A percentile compares a stretch with the other conserved stretches of the same genome.
phyloP scores from a whole-genome alignment of 1,140 invertebrate species.

The Aphidius gifuensis region DNA sequence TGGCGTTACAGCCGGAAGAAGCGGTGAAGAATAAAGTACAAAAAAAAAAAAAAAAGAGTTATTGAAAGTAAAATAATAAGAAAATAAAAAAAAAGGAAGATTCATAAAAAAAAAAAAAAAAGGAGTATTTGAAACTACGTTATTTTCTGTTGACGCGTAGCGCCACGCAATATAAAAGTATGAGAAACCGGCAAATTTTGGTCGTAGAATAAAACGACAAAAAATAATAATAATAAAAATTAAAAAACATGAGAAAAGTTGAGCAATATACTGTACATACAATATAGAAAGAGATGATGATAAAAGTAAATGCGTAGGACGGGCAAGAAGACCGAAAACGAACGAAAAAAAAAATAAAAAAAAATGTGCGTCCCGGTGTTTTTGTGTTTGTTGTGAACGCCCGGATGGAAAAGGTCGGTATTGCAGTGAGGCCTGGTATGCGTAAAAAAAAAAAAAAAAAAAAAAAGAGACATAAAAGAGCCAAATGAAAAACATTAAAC shows the following conservation, averaged over 20 bases:
- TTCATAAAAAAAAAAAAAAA: too few species aligned
- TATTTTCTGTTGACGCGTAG: too few species aligned
- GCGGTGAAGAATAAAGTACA: not conserved
- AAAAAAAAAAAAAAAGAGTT: constrained; percentile 1
- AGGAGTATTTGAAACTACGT: too few species aligned
- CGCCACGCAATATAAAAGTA: too few species aligned
- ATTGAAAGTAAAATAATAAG: not conserved
- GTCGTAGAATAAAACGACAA: too few species aligned
- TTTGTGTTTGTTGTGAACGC: not conserved
- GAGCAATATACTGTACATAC: too few species aligned
- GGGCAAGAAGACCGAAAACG: not conserved
- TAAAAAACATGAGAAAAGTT: too few species aligned
- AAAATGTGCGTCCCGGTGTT: not conserved
- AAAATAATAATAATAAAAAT: too few species aligned
- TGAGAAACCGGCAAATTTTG: too few species aligned
- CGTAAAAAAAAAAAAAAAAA: constrained; percentile 7
- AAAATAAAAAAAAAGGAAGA: not conserved
- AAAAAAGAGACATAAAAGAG: not conserved
- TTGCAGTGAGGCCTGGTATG: constrained; percentile 18
- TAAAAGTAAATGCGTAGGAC: too few species aligned
- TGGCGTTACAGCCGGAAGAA: constrained; percentile 16
- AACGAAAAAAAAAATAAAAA: too few species aligned
- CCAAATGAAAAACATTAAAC: not conserved
- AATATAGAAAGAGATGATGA: too few species aligned
- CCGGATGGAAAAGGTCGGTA: constrained; percentile 7